Percentiles rank a stretch among this genome's conserved stretches.
phyloP scores from a whole-genome alignment of 1,140 invertebrate species.

The Phymastichus coffea region DNA sequence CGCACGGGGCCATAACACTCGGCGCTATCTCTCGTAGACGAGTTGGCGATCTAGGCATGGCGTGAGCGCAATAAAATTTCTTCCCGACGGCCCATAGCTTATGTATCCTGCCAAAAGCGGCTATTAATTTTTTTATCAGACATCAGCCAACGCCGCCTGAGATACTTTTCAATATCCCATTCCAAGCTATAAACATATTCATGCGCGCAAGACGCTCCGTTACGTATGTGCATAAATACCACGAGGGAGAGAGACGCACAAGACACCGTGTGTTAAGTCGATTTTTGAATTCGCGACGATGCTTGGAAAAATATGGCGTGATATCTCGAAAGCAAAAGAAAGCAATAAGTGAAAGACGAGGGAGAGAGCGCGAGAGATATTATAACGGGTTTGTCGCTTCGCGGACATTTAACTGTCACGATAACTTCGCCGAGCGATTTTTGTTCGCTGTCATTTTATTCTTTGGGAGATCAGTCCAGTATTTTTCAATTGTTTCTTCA shows the following conservation, averaged over 20 bases:
- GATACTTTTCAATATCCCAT: conserved; percentile 49
- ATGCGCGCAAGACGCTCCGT: conserved; percentile 23
- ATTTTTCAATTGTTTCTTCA: too few relatives aligned
- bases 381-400: too few relatives aligned
- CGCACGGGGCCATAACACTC: not conserved
- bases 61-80: conserved; percentile 52
- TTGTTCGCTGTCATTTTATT: too few relatives aligned
- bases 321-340: too few relatives aligned
- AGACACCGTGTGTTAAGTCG: conserved; percentile 30
- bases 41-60: conserved; percentile 41
- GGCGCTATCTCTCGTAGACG: not conserved
- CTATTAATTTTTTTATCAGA: conserved; percentile 56
- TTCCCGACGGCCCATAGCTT: conserved; percentile 56
- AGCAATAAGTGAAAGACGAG: too few relatives aligned
- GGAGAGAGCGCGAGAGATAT: too few relatives aligned
- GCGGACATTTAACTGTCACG: too few relatives aligned
- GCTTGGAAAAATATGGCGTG: conserved; percentile 10
- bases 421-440: too few relatives aligned
- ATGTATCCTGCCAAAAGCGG: conserved; percentile 53
- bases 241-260: conserved; percentile 24
- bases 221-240: conserved; percentile 41
- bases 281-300: not conserved
- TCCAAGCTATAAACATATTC: not conserved
- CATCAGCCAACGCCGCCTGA: conserved; percentile 31
- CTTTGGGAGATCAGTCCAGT: too few relatives aligned